Percentiles rank a stretch among this genome's conserved stretches.
Evolutionary conservation across 2,888 invertebrate species (phyloP).

Genomic region (Lysandra coridon): DNA sequence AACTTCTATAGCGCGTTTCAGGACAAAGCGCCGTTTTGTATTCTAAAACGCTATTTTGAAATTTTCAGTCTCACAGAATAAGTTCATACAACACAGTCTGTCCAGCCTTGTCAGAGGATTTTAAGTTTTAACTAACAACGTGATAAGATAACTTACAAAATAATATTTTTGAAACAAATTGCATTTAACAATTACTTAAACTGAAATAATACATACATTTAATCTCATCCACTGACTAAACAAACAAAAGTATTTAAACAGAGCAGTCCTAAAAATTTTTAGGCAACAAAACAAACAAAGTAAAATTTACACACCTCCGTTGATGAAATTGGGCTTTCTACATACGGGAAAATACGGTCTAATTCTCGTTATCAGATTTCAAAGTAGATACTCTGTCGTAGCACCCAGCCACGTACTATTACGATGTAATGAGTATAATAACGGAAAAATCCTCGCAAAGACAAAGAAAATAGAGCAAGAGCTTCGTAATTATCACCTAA

Average conservation of each 20-base stretch:
- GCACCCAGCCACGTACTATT: background rate
- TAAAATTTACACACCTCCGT: background rate
- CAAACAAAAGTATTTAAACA: too few relatives aligned
- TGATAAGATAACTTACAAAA: too few relatives aligned
- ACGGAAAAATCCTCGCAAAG: constrained; percentile 20
- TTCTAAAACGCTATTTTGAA: too few relatives aligned
- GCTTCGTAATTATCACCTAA: constrained; percentile 21
- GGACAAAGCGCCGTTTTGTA: too few relatives aligned
- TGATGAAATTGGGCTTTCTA: background rate
- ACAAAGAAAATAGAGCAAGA: constrained; percentile 26
- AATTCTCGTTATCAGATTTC: constrained; percentile 17
- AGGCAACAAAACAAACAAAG: background rate
- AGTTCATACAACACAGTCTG: too few relatives aligned
- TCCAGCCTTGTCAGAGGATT: too few relatives aligned
- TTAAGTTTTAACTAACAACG: too few relatives aligned
- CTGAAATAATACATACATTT: too few relatives aligned
- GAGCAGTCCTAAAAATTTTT: background rate
- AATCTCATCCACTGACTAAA: background rate
- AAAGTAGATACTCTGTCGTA: background rate
- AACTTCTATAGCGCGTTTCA: too few relatives aligned
- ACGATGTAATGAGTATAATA: constrained; percentile 16
- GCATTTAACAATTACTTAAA: too few relatives aligned
- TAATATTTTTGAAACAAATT: too few relatives aligned
- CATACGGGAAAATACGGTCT: constrained; percentile 1
- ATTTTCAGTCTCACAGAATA: too few relatives aligned